Evolutionary conservation across 1,140 invertebrate species (phyloP), one percentile per base, ranked within the genome.

Genomic region (Acromyrmex heyeri): DNA sequence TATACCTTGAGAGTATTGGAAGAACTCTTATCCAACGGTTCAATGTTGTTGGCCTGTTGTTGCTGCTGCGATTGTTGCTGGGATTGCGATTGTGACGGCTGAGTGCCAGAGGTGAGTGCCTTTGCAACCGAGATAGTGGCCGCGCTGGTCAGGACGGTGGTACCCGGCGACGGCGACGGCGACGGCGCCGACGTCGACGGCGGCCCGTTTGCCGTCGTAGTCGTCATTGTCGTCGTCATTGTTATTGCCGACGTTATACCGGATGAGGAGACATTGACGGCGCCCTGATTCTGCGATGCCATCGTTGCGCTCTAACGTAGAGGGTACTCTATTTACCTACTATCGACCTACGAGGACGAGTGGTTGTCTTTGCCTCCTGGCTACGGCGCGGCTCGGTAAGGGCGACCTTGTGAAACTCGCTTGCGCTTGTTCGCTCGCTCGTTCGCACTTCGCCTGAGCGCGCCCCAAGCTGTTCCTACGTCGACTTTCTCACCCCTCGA

Each of bases 1-100:
- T 8, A 18, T 93, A 95, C 95, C 93, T 95, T 95, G 7, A 95
- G 86, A 14, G 95, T 95, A 78, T 95, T 95, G n/a, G 93, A 95
- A 24, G 94, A 93, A 72, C 91, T 95, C 81, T 95, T 95, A 76
- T 95, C 94, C 50, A 95, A 86, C 8, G 92, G 92, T 64, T 95
- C 95, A 86, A 95, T 94, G 70, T 94, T 95, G 69, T 94, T 95
- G 4, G 92, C 38, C 62, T 94, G 93, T 76, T 93, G 93, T 55
- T 92, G 86, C 73, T 90, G 82, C 30, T 92, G 88, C 34, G 87
- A 88, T 72, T 91, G 91, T 69, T 92, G 86, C 73, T 90, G 82
- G 24, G 75, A 86, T 18, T 75, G 88, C 62, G 70, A 83, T 38
- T 44, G 38, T 44, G 38, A 44, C 0, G 86, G 38, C 24, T 81